These are phyloP conservation scores for Motacilla alba DNA, from an alignment of 2,113 vertebrate species.

Conservation along the genomic window DNA sequence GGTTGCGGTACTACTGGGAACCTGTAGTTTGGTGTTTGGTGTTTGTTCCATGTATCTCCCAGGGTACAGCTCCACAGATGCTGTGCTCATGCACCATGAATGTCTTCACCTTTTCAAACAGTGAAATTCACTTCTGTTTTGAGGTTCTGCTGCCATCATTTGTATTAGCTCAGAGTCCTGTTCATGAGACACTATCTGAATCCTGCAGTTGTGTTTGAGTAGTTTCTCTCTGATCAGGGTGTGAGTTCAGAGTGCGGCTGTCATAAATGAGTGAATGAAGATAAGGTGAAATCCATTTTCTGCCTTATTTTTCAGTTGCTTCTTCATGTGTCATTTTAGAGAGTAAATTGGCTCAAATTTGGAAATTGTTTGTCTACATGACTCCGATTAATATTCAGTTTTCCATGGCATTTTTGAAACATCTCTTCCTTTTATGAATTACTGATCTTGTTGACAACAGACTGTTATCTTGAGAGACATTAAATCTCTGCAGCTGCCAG, in stretches of 20 bases:
- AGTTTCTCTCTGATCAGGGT: background rate
- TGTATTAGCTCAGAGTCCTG: background rate
- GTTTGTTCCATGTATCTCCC: background rate
- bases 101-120: background rate
- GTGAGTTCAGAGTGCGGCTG: background rate
- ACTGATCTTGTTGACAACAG: background rate
- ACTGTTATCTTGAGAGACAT: background rate
- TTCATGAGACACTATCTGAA: background rate
- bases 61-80: fast-evolving
- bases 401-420: background rate
- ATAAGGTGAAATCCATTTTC: background rate
- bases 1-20: background rate
- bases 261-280: background rate
- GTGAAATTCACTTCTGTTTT: background rate
- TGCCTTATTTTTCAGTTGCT: background rate
- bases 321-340: background rate
- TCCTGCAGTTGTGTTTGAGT: background rate
- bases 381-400: background rate
- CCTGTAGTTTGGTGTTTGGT: background rate
- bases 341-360: background rate
- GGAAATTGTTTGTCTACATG: background rate
- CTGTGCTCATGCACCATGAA: background rate
- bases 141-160: background rate
- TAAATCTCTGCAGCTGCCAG: background rate
- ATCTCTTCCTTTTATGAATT: background rate